Conservation (phyloP, 64 coral and sea anemone species). For the Trachythela sp. region DNA sequence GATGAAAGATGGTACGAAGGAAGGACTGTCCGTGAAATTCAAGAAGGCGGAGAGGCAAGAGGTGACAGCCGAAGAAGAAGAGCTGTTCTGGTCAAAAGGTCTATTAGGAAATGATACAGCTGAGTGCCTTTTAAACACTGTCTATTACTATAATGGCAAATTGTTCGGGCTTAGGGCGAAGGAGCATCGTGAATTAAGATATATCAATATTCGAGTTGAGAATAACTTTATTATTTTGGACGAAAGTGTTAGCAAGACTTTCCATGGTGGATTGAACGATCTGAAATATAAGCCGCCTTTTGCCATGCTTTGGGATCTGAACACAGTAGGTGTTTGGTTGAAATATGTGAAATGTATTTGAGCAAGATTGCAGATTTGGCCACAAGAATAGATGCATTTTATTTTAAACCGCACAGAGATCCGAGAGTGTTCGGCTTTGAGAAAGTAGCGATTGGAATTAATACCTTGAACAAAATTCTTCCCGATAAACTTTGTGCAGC, state of each 20-base stretch:
- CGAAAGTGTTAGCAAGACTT: constrained; percentile 33
- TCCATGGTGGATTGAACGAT: constrained; percentile 48
- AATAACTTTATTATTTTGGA: background rate
- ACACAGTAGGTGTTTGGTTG: constrained; percentile 28
- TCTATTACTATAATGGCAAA: background rate
- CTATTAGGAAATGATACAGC: constrained; percentile 26
- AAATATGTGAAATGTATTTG: constrained; percentile 32
- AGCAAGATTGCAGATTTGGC: background rate
- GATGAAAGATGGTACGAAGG: background rate
- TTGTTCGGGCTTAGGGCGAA: background rate
- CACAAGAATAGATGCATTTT: constrained; percentile 15
- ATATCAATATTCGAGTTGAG: background rate
- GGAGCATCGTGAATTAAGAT: constrained; percentile 3
- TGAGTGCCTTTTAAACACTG: background rate
- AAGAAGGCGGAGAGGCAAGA: background rate
- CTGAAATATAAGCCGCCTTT: constrained; percentile 21
- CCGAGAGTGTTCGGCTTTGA: background rate
- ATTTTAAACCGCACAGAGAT: constrained; percentile 32
- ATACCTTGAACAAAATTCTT: constrained; percentile 37
- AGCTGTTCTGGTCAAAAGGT: constrained; percentile 11
- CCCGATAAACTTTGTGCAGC: constrained; percentile 22
- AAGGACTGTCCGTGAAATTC: background rate
- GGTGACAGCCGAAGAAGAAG: constrained; percentile 33
- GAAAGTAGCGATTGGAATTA: background rate
- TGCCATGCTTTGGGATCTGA: background rate